These are phyloP conservation scores for Myotis lucifugus DNA, from an alignment of 2,113 vertebrate species.

Conservation along the genomic window DNA sequence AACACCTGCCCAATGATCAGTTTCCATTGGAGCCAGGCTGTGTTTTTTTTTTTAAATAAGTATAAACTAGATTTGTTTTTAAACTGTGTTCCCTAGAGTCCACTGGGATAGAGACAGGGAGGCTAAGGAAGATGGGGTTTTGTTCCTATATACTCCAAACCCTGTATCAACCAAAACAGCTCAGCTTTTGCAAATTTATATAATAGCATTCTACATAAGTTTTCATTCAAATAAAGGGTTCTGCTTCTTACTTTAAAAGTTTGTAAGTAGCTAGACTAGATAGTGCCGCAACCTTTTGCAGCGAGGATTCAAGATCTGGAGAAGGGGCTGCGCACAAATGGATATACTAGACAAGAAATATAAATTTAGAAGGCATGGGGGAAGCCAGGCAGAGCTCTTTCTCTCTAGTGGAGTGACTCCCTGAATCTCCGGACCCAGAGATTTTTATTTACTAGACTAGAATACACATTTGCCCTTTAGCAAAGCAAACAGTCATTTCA, in stretches of 20 bases:
- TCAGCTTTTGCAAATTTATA: background rate
- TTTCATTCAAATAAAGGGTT: constrained; percentile 39
- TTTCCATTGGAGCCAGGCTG: background rate
- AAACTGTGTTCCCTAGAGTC: background rate
- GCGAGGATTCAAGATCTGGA: too few relatives aligned
- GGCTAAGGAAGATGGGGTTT: background rate
- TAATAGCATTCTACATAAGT: background rate
- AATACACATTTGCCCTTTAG: too few relatives aligned
- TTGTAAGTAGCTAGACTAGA: background rate
- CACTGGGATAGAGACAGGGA: background rate
- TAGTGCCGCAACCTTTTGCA: background rate
- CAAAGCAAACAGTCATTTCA: too few relatives aligned
- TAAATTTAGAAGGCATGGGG: too few relatives aligned
- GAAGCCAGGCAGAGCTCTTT: too few relatives aligned
- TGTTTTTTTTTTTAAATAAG: constrained; percentile 8
- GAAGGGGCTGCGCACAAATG: too few relatives aligned
- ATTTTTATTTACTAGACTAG: too few relatives aligned
- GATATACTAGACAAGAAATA: too few relatives aligned
- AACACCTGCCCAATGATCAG: background rate
- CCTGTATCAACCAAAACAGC: background rate
- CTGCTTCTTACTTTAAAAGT: background rate
- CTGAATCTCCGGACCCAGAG: too few relatives aligned
- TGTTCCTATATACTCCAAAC: background rate
- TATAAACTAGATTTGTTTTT: background rate
- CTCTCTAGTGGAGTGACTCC: too few relatives aligned